These are phyloP conservation scores for Drosophila bifasciata DNA, from an alignment of 1,140 invertebrate genomes.

Conservation along the genomic window DNA sequence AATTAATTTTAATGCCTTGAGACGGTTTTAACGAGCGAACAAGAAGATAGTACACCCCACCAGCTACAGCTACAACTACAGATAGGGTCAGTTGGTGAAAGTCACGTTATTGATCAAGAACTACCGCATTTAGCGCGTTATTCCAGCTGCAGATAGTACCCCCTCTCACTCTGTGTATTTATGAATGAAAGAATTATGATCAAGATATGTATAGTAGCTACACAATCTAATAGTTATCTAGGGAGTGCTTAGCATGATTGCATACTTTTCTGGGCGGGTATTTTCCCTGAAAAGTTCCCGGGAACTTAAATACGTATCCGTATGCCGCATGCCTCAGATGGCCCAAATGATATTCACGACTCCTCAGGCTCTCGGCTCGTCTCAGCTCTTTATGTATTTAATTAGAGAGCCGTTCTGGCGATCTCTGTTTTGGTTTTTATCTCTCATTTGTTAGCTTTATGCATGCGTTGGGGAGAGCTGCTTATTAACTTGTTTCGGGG, in stretches of 20 bases:
- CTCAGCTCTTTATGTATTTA: conserved; percentile 68
- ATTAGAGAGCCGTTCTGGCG: conserved; percentile 64
- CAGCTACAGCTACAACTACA: no score
- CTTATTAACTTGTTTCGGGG: conserved; percentile 76
- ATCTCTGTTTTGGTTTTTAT: conserved; percentile 49
- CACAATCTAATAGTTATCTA: neutral
- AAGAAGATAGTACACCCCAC: conserved; percentile 5
- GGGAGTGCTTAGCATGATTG: neutral
- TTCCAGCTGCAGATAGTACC: no score
- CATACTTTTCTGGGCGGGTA: conserved; percentile 42
- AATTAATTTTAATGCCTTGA: conserved; percentile 36
- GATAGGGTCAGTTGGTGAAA: no score
- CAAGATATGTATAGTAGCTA: neutral
- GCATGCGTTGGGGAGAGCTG: conserved; percentile 63
- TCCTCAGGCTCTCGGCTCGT: neutral
- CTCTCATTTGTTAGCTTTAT: conserved; percentile 62
- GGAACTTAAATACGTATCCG: no score
- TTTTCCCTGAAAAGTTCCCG: no score
- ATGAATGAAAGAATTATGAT: neutral
- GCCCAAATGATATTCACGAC: conserved; percentile 33
- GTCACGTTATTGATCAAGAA: no score
- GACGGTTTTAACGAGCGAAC: conserved; percentile 26
- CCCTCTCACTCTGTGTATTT: neutral
- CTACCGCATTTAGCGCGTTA: no score
- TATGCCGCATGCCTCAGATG: conserved; percentile 21